Evolutionary conservation across 2,888 invertebrate species (phyloP).

Genomic region (Antheraea assamensis): DNA sequence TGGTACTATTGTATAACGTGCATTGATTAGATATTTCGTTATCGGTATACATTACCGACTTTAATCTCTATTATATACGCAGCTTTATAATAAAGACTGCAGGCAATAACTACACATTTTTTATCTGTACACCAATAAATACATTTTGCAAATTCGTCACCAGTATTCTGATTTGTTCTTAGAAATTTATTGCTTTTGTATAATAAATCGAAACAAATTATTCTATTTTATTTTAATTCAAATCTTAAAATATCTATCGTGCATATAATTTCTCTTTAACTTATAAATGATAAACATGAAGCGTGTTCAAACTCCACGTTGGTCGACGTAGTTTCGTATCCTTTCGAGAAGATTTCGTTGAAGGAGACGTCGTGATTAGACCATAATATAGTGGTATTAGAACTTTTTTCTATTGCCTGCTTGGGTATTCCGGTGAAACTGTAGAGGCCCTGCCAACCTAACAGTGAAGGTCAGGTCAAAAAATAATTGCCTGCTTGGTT

Average conservation of each 20-base stretch:
- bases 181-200: not conserved
- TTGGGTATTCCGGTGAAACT: no score
- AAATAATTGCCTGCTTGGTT: no score
- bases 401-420: no score
- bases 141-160: not conserved
- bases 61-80: not conserved
- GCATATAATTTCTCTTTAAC: no score
- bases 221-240: not conserved
- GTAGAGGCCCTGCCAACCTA: no score
- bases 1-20: not conserved
- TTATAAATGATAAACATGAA: no score
- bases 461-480: no score
- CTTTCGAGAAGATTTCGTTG: no score
- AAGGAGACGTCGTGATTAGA: no score
- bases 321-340: no score
- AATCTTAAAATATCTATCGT: not conserved
- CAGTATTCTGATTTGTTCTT: not conserved
- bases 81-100: not conserved
- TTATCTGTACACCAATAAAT: not conserved
- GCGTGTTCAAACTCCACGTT: no score
- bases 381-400: no score
- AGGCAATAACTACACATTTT: not conserved
- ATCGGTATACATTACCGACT: not conserved
- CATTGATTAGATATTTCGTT: conserved; percentile 7
- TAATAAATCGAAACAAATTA: not conserved